These are phyloP conservation scores for Xanthorhoe designata DNA, from an alignment of 2,888 invertebrate species.

Conservation along the genomic window DNA sequence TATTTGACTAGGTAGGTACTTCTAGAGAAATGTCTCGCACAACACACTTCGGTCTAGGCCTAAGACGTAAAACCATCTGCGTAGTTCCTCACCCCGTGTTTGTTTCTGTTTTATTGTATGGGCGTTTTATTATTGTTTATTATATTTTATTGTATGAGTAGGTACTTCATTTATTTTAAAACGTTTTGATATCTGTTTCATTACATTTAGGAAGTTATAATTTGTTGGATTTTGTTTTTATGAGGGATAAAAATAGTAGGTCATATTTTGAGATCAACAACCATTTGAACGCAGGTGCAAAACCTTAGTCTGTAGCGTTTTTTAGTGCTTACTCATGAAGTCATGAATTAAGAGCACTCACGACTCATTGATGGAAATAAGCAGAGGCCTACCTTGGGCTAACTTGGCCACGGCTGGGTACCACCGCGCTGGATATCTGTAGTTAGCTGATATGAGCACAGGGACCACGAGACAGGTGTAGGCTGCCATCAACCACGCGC, in stretches of 20 bases:
- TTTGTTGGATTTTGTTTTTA: constrained; percentile 10
- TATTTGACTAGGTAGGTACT: constrained; percentile 18
- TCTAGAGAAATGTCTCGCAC: constrained; percentile 7
- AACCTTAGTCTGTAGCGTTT: not conserved
- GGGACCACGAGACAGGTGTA: constrained; percentile 89
- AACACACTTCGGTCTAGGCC: constrained; percentile 25
- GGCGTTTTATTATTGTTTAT: too few relatives aligned
- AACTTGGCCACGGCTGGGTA: constrained; percentile 84
- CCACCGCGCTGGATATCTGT: constrained; percentile 88
- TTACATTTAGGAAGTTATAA: constrained; percentile 6
- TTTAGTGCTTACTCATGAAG: not conserved
- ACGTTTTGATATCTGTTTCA: constrained; percentile 23
- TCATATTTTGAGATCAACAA: not conserved
- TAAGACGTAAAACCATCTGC: constrained; percentile 27
- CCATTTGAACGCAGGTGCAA: not conserved
- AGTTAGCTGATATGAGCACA: constrained; percentile 89
- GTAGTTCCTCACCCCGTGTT: constrained; percentile 17
- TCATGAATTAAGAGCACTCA: not conserved
- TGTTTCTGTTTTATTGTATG: constrained; percentile 20
- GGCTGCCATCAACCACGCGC: constrained; percentile 86
- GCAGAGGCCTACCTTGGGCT: constrained; percentile 79
- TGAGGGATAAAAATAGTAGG: not conserved
- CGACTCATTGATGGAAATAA: not conserved
- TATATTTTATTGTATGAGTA: too few relatives aligned
- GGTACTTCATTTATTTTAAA: constrained; percentile 18